Evolutionary conservation across 53 echinoderm and acorn worm species (phyloP).

Genomic region (Arbacia lixula): DNA sequence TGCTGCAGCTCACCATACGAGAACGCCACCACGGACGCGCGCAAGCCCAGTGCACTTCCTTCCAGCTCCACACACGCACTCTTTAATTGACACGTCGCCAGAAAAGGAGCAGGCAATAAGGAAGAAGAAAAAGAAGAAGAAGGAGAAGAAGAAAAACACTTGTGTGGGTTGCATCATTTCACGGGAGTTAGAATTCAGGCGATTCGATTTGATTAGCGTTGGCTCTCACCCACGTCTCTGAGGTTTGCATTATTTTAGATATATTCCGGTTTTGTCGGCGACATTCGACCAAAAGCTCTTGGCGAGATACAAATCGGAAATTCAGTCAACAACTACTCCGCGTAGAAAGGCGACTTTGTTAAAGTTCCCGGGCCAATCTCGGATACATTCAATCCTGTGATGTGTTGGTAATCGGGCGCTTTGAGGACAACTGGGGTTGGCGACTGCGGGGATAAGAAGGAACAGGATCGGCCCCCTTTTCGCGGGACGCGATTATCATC

Average conservation of each 20-base stretch:
- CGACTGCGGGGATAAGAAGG: no score
- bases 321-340: no score
- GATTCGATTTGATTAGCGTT: slow-evolving; percentile 1
- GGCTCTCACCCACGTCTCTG: not conserved
- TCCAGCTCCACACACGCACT: not conserved
- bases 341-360: no score
- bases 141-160: not conserved
- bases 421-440: no score
- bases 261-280: not conserved
- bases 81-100: slow-evolving; percentile 14
- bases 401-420: no score
- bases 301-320: not conserved
- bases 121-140: not conserved
- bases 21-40: slow-evolving; percentile 7
- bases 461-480: no score
- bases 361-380: no score
- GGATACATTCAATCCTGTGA: no score
- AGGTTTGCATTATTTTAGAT: no score
- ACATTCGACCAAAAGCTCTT: slow-evolving; percentile 30
- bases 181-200: not conserved
- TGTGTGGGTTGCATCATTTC: slow-evolving; percentile 21
- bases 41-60: slow-evolving; percentile 25
- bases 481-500: no score
- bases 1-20: no score
- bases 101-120: not conserved